Base-by-base conservation (phyloP, 2,797 vertebrate species). In the Loris lydekkerianus region DNA sequence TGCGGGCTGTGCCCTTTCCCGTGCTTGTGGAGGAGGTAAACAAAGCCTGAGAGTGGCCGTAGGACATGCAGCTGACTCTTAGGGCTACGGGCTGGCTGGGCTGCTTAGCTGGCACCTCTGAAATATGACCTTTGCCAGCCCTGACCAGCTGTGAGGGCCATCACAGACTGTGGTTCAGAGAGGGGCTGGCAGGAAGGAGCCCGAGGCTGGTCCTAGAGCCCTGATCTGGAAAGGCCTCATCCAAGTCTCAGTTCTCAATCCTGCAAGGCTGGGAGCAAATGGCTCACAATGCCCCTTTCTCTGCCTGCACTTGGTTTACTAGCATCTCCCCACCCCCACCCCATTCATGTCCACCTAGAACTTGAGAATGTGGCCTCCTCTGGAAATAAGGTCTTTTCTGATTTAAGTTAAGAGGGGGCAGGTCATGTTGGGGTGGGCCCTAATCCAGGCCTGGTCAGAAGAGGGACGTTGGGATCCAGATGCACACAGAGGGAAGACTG, bases 261-360 rank as follows among this genome's bases (percentile, higher is more conserved):
- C 25, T 9, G 61, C 40, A 5, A 23, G 53, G 46, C 40, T 5
- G 23, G 13, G 58, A 20, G 2, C 31, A 31, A 2, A 1, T 10
- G 21, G 29, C 77, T 80, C 21, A 14, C 7, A 27, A 10, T 10
- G 49, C 63, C 25, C 61, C 6, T 49, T 86, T 81, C 56, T 34
- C 25, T n/a, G 46, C 69, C 69, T 61, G 58, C 3, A 2, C 5
- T 53, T 25, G 40, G 49, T 2, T 27, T 56, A 72, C 10, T 3
- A 21, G 25, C 3, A 7, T 18, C 58, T 27, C 10, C 3, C 3
- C 14, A 15, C 14, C 3, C 40, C 49, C 0, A 40, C 11, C 25
- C 1, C 46, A 5, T 20, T 58, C 46, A 31, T 6, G 56, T n/a
- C 43, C 31, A 8, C 20, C 31, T 17, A 7, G 75, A 69, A 8